Evolutionary conservation across 2,113 vertebrate species (phyloP), one percentile per base, ranked within the genome.

Genomic region (Hemicordylus capensis): DNA sequence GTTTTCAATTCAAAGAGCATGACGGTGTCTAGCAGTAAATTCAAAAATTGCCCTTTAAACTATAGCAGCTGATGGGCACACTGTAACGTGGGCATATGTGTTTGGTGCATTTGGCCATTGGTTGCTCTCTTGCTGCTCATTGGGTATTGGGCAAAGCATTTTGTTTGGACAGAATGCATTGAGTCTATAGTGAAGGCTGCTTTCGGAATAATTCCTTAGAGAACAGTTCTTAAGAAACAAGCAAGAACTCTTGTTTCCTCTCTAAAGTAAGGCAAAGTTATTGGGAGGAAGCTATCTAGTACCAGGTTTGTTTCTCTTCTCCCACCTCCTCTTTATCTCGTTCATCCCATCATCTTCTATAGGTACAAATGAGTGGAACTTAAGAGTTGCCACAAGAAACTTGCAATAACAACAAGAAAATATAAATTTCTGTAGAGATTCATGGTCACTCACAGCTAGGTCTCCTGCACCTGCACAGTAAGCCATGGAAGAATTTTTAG

Each of bases 261-360:
- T 31, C 44, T 37, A 4, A 31, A 6, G 37, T 66, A 86, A 26
- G 58, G 1, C n/a, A n/a, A 28, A 4, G 17, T 70, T 31, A 19
- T 4, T 0, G 2, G 37, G 31, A 6, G 0, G 5, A 2, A 72
- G 26, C 44, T 1, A 1, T 34, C 22, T 63, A 26, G n/a, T 42
- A 66, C 39, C 3, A 0, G 51, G 81, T 39, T 14, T 39, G 51
- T 37, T 44, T 0, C 0, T 39, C 31, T 46, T 9, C 14, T 24
- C 7, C 59, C 59, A 75, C 39, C 28, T 12, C 77, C 31, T 78
- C 22, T 4, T 58, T n/a, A n/a, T n/a, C n/a, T n/a, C n/a, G n/a
- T n/a, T n/a, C n/a, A n/a, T n/a, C n/a, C n/a, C 34, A 39, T 10
- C 48, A 59, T 39, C 22, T 10, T 26, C 72, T 77, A 64, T 31